phyloP scores from a whole-genome alignment of 2,888 invertebrate species.

The Panzeria rudis region DNA sequence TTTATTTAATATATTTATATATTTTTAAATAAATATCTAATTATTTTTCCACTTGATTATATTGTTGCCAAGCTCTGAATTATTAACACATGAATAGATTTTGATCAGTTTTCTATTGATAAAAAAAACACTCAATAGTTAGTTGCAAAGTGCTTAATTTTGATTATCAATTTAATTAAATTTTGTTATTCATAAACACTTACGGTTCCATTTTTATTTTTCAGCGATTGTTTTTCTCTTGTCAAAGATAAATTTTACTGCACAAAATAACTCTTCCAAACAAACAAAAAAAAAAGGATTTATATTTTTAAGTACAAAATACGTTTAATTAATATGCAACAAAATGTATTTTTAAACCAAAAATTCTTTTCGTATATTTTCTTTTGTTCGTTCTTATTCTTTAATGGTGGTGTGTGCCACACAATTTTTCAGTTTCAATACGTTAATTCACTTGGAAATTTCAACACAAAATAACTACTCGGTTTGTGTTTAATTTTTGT shows the following conservation, averaged over 20 bases:
- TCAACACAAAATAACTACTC: constrained; percentile 68
- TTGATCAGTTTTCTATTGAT: neutral
- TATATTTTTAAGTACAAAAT: constrained; percentile 18
- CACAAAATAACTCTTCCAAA: neutral
- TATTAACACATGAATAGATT: constrained; percentile 18
- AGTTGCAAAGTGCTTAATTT: no score
- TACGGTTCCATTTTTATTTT: constrained; percentile 63
- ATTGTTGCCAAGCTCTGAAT: constrained; percentile 26
- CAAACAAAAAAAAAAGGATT: neutral
- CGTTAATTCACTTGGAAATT: constrained; percentile 71
- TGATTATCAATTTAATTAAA: constrained; percentile 26
- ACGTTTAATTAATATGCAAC: constrained; percentile 25
- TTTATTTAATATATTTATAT: neutral
- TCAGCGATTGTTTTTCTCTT: constrained; percentile 2
- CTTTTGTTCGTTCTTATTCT: constrained; percentile 1
- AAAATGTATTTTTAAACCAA: constrained; percentile 26
- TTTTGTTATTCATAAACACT: constrained; percentile 58
- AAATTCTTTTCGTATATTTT: constrained; percentile 2
- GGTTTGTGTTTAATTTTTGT: constrained; percentile 53
- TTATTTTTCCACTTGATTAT: constrained; percentile 2
- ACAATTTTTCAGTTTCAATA: constrained; percentile 37
- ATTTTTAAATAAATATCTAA: neutral
- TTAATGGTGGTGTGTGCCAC: neutral
- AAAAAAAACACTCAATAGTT: constrained; percentile 23
- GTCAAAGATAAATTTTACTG: constrained; percentile 21